Percentiles rank a stretch among this genome's conserved stretches.
phyloP scores from a whole-genome alignment of 2,113 vertebrate genomes.

The Myocastor coypus region DNA sequence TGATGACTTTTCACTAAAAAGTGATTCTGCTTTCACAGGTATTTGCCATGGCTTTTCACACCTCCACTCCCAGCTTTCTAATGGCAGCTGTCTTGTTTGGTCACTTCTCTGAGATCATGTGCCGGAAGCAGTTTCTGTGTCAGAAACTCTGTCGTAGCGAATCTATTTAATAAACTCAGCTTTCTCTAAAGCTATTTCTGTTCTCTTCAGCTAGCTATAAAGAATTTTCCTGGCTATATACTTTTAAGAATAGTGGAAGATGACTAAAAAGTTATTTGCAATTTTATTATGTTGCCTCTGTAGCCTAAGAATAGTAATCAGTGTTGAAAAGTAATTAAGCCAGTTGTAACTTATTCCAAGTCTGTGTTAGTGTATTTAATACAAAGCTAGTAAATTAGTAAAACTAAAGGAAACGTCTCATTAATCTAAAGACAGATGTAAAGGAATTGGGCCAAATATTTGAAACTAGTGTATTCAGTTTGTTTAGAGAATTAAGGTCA shows the following conservation, averaged over 20 bases:
- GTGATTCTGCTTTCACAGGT: constrained; percentile 61
- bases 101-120: constrained; percentile 62
- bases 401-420: constrained; percentile 57
- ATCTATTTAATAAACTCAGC: constrained; percentile 63
- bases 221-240: constrained; percentile 29
- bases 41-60: constrained; percentile 20
- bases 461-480: constrained; percentile 53
- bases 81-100: constrained; percentile 44
- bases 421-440: constrained; percentile 61
- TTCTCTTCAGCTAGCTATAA: constrained; percentile 60
- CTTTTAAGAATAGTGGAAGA: constrained; percentile 63
- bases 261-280: constrained; percentile 58
- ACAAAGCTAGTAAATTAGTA: constrained; percentile 58
- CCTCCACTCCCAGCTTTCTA: constrained; percentile 1
- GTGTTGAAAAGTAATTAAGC: constrained; percentile 22
- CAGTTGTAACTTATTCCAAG: constrained; percentile 52
- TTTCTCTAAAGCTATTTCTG: constrained; percentile 61
- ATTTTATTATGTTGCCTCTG: constrained; percentile 56
- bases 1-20: constrained; percentile 46
- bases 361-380: constrained; percentile 9
- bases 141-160: constrained; percentile 64
- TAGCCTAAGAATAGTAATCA: constrained; percentile 54
- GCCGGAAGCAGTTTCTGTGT: constrained; percentile 64
- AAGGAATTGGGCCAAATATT: constrained; percentile 65
- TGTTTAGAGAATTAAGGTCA: constrained; percentile 17